Evolutionary conservation across 2,888 invertebrate species (phyloP).

Genomic region (Coronaproctus castanopsis): DNA sequence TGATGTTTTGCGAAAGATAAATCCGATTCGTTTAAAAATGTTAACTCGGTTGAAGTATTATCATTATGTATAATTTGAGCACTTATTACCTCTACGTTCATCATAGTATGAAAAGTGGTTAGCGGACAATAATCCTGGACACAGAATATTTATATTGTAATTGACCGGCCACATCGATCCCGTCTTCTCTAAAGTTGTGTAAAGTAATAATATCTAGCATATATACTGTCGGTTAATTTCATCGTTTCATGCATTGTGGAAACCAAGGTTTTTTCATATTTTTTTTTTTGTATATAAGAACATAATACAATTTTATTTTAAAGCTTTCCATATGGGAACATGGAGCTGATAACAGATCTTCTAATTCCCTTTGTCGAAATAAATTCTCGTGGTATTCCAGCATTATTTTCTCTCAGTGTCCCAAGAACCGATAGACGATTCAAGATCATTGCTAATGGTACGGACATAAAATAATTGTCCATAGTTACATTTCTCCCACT

Average conservation of each 20-base stretch:
- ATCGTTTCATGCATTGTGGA: not conserved
- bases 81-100: not conserved
- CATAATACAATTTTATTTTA: not conserved
- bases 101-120: not conserved
- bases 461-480: not conserved
- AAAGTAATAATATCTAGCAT: not conserved
- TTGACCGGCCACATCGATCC: not conserved
- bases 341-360: not conserved
- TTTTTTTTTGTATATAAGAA: too few species aligned
- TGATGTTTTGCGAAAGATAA: not conserved
- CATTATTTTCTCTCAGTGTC: not conserved
- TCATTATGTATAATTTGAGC: not conserved
- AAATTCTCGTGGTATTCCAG: not conserved
- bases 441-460: not conserved
- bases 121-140: not conserved
- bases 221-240: not conserved
- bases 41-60: not conserved
- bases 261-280: not conserved
- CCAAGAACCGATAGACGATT: not conserved
- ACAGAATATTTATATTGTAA: not conserved
- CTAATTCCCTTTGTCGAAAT: not conserved
- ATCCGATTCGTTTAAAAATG: not conserved
- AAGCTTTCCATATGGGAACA: not conserved
- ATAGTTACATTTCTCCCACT: not conserved
- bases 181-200: not conserved